A percentile compares a stretch with the other conserved stretches of the same genome.
phyloP scores from a whole-genome alignment of 1,140 invertebrate species.

The Ganaspis sp. region DNA sequence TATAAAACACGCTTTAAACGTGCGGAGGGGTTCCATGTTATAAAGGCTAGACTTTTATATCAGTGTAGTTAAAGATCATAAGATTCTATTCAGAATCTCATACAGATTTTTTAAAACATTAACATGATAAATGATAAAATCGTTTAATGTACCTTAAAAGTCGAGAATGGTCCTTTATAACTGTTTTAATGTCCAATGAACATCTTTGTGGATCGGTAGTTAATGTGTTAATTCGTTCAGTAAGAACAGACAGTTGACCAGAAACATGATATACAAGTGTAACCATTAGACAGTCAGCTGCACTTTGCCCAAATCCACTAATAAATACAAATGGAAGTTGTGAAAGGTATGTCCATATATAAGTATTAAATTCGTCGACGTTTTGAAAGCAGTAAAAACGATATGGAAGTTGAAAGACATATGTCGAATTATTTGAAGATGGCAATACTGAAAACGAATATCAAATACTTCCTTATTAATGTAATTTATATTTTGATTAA shows the following conservation, averaged over 20 bases:
- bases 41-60: no score
- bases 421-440: conserved; percentile 42
- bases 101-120: not conserved
- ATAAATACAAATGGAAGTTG: conserved; percentile 59
- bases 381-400: conserved; percentile 59
- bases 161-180: conserved; percentile 57
- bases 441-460: conserved; percentile 4
- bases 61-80: not conserved
- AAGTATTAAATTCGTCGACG: conserved; percentile 50
- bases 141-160: conserved; percentile 56
- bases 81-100: not conserved
- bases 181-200: conserved; percentile 44
- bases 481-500: no score
- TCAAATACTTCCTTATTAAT: no score
- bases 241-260: conserved; percentile 64
- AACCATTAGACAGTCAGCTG: conserved; percentile 61
- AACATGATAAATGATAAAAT: no score
- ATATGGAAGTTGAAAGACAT: conserved; percentile 59
- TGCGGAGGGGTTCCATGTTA: no score
- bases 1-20: no score
- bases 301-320: conserved; percentile 55
- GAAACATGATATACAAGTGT: conserved; percentile 65
- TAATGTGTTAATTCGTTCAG: conserved; percentile 58
- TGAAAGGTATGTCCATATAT: conserved; percentile 55
- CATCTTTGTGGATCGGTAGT: conserved; percentile 40